Percentiles rank a stretch among this genome's conserved stretches.
These are phyloP conservation scores for Dermatemys mawii DNA, from an alignment of 2,113 vertebrate genomes.

Conservation along the genomic window DNA sequence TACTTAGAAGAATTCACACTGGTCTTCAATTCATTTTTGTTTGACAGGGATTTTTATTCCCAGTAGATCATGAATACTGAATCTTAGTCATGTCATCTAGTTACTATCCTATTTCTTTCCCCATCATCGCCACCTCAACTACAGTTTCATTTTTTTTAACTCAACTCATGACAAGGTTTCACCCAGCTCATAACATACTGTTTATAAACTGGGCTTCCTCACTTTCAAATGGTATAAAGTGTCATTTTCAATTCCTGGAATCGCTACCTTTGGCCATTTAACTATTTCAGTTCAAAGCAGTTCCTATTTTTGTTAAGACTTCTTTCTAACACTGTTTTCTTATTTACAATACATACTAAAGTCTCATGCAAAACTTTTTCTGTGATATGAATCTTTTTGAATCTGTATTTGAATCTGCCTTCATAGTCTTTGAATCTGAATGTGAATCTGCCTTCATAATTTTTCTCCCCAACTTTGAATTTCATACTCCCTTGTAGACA, in stretches of 20 bases:
- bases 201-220: conserved; percentile 45
- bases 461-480: neutral
- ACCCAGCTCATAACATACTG: neutral
- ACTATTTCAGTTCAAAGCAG: neutral
- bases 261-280: neutral
- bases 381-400: conserved; percentile 8
- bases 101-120: neutral
- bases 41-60: no score
- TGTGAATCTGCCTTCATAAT: no score
- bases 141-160: conserved; percentile 38
- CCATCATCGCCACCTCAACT: conserved; percentile 21
- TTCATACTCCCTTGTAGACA: neutral
- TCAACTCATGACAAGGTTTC: neutral
- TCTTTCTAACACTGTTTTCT: neutral
- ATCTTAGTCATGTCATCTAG: neutral
- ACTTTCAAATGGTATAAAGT: conserved; percentile 32
- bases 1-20: no score
- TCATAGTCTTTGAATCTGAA: neutral
- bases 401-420: no score
- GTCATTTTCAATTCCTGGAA: conserved; percentile 24
- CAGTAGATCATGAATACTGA: neutral
- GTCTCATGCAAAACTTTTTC: neutral
- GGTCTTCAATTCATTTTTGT: no score
- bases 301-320: conserved; percentile 17
- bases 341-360: neutral